Percentiles rank a stretch among this genome's conserved stretches.
Conservation (phyloP, 2,797 vertebrate genomes). For the Holocentrus rufus region DNA sequence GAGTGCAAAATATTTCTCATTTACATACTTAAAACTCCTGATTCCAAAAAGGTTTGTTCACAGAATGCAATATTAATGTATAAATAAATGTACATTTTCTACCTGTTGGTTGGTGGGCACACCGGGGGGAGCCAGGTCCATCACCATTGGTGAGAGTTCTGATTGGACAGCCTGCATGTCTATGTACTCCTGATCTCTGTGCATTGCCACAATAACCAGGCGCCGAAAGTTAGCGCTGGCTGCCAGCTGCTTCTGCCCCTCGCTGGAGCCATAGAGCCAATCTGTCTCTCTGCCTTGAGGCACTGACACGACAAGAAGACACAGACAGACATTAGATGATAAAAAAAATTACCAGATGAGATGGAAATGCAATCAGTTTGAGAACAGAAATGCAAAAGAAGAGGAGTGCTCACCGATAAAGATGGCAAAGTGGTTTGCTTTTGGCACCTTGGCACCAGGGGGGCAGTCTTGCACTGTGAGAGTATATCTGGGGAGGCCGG, state of each 20-base stretch:
- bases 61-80: not conserved
- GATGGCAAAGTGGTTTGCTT: constrained; percentile 91
- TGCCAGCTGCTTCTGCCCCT: constrained; percentile 89
- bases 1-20: not conserved
- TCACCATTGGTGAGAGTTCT: constrained; percentile 92
- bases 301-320: constrained; percentile 76
- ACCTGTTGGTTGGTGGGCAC: constrained; percentile 93
- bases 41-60: not conserved
- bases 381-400: not conserved
- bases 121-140: constrained; percentile 91
- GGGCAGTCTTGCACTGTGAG: constrained; percentile 90
- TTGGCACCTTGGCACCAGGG: constrained; percentile 82
- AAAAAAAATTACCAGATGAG: not conserved
- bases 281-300: constrained; percentile 95
- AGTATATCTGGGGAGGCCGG: constrained; percentile 88
- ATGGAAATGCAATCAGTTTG: not conserved
- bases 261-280: constrained; percentile 93
- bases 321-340: not conserved
- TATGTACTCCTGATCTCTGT: constrained; percentile 91
- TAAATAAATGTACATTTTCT: constrained; percentile 3
- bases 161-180: constrained; percentile 93
- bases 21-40: not conserved
- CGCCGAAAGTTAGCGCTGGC: constrained; percentile 89
- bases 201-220: constrained; percentile 89
- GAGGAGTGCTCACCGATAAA: constrained; percentile 91